Base-by-base conservation (phyloP, 1,140 invertebrate species). In the Tetramorium parvispinum region DNA sequence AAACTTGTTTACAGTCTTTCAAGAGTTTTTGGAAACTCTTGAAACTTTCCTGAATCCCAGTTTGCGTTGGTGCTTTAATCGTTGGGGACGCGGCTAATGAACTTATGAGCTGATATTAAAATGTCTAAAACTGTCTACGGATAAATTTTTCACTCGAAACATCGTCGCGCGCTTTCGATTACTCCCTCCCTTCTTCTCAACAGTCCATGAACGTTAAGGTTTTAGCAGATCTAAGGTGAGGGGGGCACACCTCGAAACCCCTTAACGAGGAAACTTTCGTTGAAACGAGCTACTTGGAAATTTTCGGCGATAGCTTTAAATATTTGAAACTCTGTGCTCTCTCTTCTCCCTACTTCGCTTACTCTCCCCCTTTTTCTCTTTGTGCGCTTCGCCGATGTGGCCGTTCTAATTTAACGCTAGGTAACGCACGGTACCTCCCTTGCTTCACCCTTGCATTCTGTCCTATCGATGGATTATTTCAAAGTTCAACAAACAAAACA, bases 371-470 rank as follows among this genome's bases (percentile, higher is more conserved):
- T 24, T 77, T 63, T 63, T 76, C 63, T 63, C 85, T 76, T 82
- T 77, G 68, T 76, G 51, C 75, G 81, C 81, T 63, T 75, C 8
- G 46, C 57, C 76, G 85, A 82, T 89, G 90, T 85, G 85, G 86
- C 71, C 85, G 85, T 90, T 88, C 86, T 91, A 94, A 94, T 94
- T 94, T 93, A 92, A 94, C 93, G 93, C 91, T 91, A 93, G 87
- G 63, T 90, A 91, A 88, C 85, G 75, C 79, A 68, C 55, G 73
- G 46, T 63, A 61, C 77, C 61, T 66, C 27, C 63, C 59, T 65
- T 57, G 51, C 55, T 86, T 71, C 71, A 81, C 79, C 13, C 65
- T 57, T 57, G 16, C 10, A 18, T n/a, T 11, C 53, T 18, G 21
- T 13, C 13, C 32, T 66, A 89, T 89, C 85, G 82, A 91, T 88